Evolutionary conservation across 2,888 invertebrate species (phyloP), one percentile per base, ranked within the genome.

Genomic region (Campopleginae sp.): DNA sequence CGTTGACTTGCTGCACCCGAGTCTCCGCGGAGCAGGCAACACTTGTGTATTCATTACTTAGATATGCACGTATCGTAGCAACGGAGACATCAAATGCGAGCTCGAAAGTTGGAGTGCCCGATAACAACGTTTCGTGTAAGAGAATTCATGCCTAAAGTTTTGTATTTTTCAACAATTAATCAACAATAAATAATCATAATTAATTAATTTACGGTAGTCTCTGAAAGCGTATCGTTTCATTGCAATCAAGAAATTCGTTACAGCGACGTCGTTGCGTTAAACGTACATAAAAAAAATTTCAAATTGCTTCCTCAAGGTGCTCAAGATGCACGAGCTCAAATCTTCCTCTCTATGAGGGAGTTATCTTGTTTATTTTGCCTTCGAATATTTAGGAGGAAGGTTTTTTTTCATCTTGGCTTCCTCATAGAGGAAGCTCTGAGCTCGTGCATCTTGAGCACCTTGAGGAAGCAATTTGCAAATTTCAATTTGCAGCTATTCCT

Each of bases 51-150:
- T 27, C 54, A 58, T 58, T 27, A 14, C 4, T 27, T 6, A 27
- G 54, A 38, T 38, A 19, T 51, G 38, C 19, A 65, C 38, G 65
- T 70, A 33, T 70, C 48, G 31, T 31, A 51, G 33, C 33, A 23
- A 70, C 70, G n/a, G 31, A 48, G 31, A 70, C 23, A 23, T 27
- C 19, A 10, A 46, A 23, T 17, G 17, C 27, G 44, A 68, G 17
- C 27, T 46, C 8, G 14, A 68, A 68, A 68, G 44, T 68, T 46
- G 27, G 27, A 2, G 27, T 68, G 17, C 27, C 27, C 23, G 68
- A 44, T 68, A 44, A 27, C 14, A 44, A 27, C 14, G 23, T 19
- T 19, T 33, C 44, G 23, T 14, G 4, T 27, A 51, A 23, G 23
- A 58, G 2, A 3, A 1, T 14, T 6, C 0, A 27, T 27, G 14